Conservation (phyloP, 2,797 vertebrate genomes). For the Sebastes oblongus region DNA sequence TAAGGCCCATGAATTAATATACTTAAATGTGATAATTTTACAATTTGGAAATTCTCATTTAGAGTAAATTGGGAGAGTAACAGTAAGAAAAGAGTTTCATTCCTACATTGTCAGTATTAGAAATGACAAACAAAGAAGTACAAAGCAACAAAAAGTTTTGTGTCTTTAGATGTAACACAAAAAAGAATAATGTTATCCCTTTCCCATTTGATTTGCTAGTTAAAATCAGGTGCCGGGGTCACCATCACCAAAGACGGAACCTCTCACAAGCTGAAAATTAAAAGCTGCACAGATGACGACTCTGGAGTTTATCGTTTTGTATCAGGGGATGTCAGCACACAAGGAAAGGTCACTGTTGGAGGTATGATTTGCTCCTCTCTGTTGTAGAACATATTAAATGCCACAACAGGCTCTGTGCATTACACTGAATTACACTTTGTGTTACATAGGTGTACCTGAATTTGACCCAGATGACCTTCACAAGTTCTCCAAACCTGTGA, state of each 20-base stretch:
- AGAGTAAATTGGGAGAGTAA: not conserved
- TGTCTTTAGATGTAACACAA: not conserved
- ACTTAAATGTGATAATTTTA: not conserved
- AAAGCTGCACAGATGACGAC: constrained; percentile 72
- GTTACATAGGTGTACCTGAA: constrained; percentile 78
- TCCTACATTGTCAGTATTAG: not conserved
- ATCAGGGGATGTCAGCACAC: constrained; percentile 76
- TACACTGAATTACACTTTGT: constrained; percentile 14
- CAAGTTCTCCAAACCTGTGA: constrained; percentile 82
- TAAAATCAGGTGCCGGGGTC: constrained; percentile 69
- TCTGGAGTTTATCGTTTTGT: constrained; percentile 82
- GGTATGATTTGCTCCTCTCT: constrained; percentile 63
- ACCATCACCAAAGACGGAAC: constrained; percentile 75
- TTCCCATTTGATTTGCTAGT: constrained; percentile 59
- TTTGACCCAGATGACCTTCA: constrained; percentile 81
- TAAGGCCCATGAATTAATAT: constrained; percentile 35
- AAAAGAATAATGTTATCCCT: not conserved
- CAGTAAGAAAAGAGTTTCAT: not conserved
- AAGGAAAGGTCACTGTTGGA: constrained; percentile 82
- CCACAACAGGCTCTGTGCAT: not conserved
- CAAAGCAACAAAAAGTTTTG: not conserved
- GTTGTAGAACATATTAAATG: not conserved
- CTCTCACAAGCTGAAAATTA: constrained; percentile 75
- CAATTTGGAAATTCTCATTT: not conserved
- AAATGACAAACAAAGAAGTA: not conserved